Evolutionary conservation across 64 coral and sea anemone genomes (phyloP).

Genomic region (Orbicella faveolata): DNA sequence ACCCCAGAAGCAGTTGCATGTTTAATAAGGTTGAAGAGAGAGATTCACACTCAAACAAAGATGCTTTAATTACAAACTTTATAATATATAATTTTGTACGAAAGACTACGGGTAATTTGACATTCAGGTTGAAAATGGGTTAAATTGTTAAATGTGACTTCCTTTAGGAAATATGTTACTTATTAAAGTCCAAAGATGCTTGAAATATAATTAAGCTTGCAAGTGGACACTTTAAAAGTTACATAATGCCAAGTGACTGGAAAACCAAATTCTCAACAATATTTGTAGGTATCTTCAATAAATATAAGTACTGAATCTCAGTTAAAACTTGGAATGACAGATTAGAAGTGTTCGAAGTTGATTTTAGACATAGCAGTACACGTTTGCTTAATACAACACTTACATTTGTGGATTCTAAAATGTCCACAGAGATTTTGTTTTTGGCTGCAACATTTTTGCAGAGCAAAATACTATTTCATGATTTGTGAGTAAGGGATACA

Average conservation of each 20-base stretch:
- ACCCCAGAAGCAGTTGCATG: constrained; percentile 69
- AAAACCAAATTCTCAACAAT: too few species aligned
- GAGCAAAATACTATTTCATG: background rate
- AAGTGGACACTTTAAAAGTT: background rate
- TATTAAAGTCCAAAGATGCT: too few species aligned
- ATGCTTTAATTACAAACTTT: background rate
- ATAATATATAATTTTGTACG: background rate
- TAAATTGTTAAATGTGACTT: background rate
- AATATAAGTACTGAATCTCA: too few species aligned
- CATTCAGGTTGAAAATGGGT: background rate
- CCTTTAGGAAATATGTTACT: too few species aligned
- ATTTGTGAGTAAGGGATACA: background rate
- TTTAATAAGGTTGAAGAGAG: constrained; percentile 71
- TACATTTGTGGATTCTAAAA: too few species aligned
- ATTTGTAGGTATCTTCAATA: too few species aligned
- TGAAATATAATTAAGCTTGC: too few species aligned
- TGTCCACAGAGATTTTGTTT: background rate
- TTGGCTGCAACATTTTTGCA: background rate
- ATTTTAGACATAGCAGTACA: too few species aligned
- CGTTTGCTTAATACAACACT: too few species aligned
- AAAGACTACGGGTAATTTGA: background rate
- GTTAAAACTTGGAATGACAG: too few species aligned
- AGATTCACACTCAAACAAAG: constrained; percentile 37
- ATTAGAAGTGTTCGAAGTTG: too few species aligned
- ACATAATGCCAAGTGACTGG: too few species aligned